Percentiles rank a stretch among this genome's conserved stretches.
Evolutionary conservation across 2,888 invertebrate species (phyloP).

Genomic region (Congeria kusceri): DNA sequence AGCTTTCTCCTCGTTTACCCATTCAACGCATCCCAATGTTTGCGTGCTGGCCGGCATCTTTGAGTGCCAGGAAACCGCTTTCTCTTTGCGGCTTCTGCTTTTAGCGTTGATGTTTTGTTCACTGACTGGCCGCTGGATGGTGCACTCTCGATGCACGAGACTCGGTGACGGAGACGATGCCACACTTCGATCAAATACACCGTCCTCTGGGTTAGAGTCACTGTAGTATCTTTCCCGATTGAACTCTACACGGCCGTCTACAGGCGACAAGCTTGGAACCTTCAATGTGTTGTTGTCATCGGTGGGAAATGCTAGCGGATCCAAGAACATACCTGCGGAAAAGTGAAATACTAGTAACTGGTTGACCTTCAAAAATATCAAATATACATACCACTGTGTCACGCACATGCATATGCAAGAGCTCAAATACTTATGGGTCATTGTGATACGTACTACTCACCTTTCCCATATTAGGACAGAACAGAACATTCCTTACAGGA

Average conservation of each 20-base stretch:
- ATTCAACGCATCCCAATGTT: slow-evolving; percentile 60
- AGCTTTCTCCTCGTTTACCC: slow-evolving; percentile 17
- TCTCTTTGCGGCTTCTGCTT: slow-evolving; percentile 48
- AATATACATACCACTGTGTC: no score
- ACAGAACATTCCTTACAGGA: no score
- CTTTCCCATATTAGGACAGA: no score
- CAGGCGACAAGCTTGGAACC: slow-evolving; percentile 51
- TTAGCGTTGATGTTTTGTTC: slow-evolving; percentile 54
- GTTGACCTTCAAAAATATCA: no score
- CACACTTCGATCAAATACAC: slow-evolving; percentile 22
- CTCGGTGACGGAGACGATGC: slow-evolving; percentile 35
- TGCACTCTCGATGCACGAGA: slow-evolving; percentile 12
- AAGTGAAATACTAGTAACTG: background rate
- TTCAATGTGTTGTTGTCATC: slow-evolving; percentile 53
- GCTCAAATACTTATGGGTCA: no score
- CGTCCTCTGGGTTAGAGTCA: slow-evolving; percentile 28
- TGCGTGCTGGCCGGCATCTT: slow-evolving; percentile 58
- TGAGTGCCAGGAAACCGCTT: slow-evolving; percentile 60
- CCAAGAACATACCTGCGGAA: slow-evolving; percentile 50
- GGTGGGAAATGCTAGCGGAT: slow-evolving; percentile 52
- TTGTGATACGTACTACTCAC: no score
- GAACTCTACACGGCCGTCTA: slow-evolving; percentile 37
- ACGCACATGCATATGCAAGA: no score
- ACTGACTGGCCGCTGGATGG: slow-evolving; percentile 54
- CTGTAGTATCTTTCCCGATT: slow-evolving; percentile 21